phyloP scores from a whole-genome alignment of 2,888 invertebrate genomes.

The Eulithis prunata region DNA sequence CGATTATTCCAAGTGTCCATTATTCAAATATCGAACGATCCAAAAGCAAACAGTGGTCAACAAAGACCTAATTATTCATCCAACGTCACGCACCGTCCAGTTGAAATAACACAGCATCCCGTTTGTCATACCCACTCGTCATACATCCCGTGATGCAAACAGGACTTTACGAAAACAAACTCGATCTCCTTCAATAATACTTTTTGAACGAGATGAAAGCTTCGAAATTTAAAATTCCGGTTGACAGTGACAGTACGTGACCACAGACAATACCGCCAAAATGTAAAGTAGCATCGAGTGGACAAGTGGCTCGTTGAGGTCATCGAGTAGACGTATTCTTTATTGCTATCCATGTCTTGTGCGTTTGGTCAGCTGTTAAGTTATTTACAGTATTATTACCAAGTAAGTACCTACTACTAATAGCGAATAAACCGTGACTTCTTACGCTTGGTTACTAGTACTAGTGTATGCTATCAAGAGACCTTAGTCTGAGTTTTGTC shows the following conservation, averaged over 20 bases:
- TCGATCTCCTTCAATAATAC: conserved; percentile 27
- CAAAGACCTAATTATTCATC: conserved; percentile 62
- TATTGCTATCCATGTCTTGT: conserved; percentile 57
- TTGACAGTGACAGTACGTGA: conserved; percentile 70
- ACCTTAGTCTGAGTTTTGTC: too few relatives aligned
- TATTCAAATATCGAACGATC: conserved; percentile 11
- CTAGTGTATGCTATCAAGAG: too few relatives aligned
- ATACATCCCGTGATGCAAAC: conserved; percentile 56
- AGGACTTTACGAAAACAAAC: conserved; percentile 40
- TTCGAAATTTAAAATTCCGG: conserved; percentile 33
- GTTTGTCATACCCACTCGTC: conserved; percentile 30
- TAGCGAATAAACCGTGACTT: background rate
- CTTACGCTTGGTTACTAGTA: too few relatives aligned
- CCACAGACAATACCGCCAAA: conserved; percentile 69
- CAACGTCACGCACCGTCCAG: conserved; percentile 73
- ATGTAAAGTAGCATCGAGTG: conserved; percentile 46
- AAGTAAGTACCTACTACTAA: background rate
- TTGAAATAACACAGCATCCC: conserved; percentile 82
- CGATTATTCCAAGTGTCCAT: conserved; percentile 8
- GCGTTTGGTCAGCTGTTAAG: conserved; percentile 61
- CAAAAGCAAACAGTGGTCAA: conserved; percentile 32
- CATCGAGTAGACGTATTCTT: conserved; percentile 39
- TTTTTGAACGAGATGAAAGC: conserved; percentile 22
- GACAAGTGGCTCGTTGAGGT: conserved; percentile 32
- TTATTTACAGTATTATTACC: conserved; percentile 18